Percentiles rank a stretch among this genome's conserved stretches.
phyloP scores from a whole-genome alignment of 2,113 vertebrate genomes.

The Aegotheles bennettii region DNA sequence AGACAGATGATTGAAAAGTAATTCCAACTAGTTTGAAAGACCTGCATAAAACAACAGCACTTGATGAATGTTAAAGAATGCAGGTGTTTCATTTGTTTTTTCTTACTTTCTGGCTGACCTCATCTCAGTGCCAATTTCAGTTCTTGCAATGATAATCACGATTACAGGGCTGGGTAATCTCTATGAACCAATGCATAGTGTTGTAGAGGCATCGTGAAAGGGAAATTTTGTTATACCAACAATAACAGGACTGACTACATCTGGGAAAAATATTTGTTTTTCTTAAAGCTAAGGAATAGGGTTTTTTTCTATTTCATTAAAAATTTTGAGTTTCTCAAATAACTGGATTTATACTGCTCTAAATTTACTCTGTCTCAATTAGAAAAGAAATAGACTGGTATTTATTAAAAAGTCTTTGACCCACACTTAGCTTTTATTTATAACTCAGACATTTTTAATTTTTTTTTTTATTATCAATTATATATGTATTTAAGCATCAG shows the following conservation, averaged over 20 bases:
- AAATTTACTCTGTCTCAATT: neutral
- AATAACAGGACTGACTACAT: neutral
- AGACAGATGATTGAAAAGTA: neutral
- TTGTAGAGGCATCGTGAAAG: neutral
- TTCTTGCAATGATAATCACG: neutral
- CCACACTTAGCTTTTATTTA: neutral
- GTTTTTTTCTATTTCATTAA: neutral
- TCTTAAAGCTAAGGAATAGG: neutral
- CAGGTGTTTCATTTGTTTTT: neutral
- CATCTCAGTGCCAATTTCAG: neutral
- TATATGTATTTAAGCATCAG: neutral
- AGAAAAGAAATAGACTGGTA: accelerated
- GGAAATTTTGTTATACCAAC: neutral
- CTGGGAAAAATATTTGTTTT: neutral
- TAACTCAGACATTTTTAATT: neutral
- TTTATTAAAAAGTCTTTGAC: neutral
- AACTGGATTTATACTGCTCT: neutral
- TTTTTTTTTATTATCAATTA: neutral
- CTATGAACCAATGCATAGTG: neutral
- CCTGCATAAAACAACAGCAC: neutral
- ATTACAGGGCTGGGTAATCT: neutral
- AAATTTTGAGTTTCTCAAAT: neutral
- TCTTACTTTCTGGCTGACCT: neutral
- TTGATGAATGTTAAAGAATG: neutral
- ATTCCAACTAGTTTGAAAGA: neutral